Evolutionary conservation across 2,888 invertebrate genomes (phyloP), one percentile per base, ranked within the genome.

Genomic region (Blomia tropicalis): DNA sequence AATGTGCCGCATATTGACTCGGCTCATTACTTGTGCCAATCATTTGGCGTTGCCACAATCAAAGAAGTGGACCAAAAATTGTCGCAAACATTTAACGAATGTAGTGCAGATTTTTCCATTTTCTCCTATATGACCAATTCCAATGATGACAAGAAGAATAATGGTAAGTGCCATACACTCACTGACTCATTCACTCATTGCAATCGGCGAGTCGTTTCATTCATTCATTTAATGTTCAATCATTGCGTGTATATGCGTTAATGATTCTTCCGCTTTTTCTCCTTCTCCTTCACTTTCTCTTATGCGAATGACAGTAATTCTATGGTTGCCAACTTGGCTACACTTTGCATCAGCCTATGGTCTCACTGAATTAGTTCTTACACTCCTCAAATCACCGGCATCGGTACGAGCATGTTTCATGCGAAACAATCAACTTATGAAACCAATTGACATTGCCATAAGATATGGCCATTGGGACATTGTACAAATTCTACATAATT

Each of bases 281-380:
- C 14, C n/a, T 36, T 56, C 5, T 19, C 7, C 14, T 27, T 56
- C 5, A n/a, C 23, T 56, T 5, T 44, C 7, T n/a, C n/a, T 11
- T 22, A 7, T 11, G 19, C 32, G 27, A 2, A 51, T n/a, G 19
- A 14, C 58, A n/a, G 36, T n/a, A 1, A 56, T 22, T 60, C 29
- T 30, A 54, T 87, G 87, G 71, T 84, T 83, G 71, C 90, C 90
- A 0, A 89, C 88, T 0, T 75, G 90, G 43, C 76, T 90, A 56
- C 90, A 90, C 73, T 89, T 89, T 76, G 85, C 88, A 23, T 87
- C 88, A 0, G 81, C 84, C 62, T 86, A 85, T 73, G 90, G 89
- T 0, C 75, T 90, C 59, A 85, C 86, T 72, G 83, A 86, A 64
- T 77, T 90, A 43, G 82, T 84, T 63, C 82, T 86, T 79, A 85